Base-by-base conservation (phyloP, 1,140 invertebrate genomes). In the Luehdorfia chinensis region DNA sequence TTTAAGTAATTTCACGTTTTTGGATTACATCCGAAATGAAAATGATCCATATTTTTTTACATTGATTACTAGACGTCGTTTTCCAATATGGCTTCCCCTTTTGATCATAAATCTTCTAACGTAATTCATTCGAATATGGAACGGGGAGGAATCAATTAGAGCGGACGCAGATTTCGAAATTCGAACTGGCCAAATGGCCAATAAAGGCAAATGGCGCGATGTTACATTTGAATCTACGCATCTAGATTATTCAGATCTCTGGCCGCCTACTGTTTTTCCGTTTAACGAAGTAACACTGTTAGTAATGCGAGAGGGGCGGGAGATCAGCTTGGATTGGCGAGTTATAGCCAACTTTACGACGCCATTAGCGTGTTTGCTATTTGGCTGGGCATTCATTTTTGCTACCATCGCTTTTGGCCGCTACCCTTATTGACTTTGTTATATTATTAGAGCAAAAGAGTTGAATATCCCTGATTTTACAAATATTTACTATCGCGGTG, bases 281-380 rank as follows among this genome's bases (percentile, higher is more conserved):
- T 33, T 39, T 34, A 9, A 32, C 7, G 39, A n/a, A 28, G 28
- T 50, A 37, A 6, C 28, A 12, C 12, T 27, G 25, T 48, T 50
- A 47, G 27, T 43, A 47, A 47, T 27, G 21, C 23, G 25, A 39
- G 47, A 31, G 53, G 50, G 27, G 16, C 13, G 41, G 50, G 14
- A 47, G 62, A 19, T 65, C 61, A 43, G 50, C 16, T 50, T 70
- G 14, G 23, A 43, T 30, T 43, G 39, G 39, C 39, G 39, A 61
- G 41, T 36, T 59, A 60, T 53, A 53, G 50, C 50, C 52, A 50
- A 65, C 51, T 76, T 78, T 76, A 76, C 60, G 68, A 62, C 41
- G 57, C 65, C 58, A 77, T 83, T 76, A 77, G 75, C 61, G 48
- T 78, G 64, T 80, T 83, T 78, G 73, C 70, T 73, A 62, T 69